phyloP scores from a whole-genome alignment of 2,888 invertebrate species.

The Thysanoteuthis rhombus region DNA sequence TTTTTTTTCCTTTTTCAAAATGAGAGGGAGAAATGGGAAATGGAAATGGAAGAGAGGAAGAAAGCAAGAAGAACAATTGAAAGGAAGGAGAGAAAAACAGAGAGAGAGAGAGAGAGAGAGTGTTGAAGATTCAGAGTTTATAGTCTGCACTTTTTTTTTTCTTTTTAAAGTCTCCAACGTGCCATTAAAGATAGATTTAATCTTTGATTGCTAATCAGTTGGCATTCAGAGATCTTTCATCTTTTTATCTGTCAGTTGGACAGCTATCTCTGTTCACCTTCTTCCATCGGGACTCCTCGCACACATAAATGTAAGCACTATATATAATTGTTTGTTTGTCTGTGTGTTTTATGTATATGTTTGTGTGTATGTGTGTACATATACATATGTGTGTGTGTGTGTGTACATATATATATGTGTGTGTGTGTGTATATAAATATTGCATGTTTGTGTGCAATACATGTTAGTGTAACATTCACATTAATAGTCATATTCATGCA shows the following conservation, averaged over 20 bases:
- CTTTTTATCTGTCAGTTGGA: background rate
- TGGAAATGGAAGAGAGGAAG: no score
- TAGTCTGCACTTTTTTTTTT: no score
- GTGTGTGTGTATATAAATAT: background rate
- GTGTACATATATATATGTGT: conserved; percentile 18
- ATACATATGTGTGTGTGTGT: background rate
- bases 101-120: no score
- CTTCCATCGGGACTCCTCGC: background rate
- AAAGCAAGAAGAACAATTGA: no score
- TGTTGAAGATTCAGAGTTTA: no score
- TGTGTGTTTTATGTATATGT: background rate
- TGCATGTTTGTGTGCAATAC: no score
- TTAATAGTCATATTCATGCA: no score
- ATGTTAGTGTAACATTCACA: no score
- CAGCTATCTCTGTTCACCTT: background rate
- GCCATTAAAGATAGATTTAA: background rate
- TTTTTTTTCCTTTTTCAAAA: no score
- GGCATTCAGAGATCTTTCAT: background rate
- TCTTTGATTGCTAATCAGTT: background rate
- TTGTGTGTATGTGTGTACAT: background rate
- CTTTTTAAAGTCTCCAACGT: background rate
- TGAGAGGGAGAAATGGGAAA: no score
- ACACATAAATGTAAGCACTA: background rate
- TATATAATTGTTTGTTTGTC: background rate
- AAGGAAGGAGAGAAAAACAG: no score